phyloP scores from a whole-genome alignment of 92 coral and sea anemone genomes.

The Nematostella vectensis region DNA sequence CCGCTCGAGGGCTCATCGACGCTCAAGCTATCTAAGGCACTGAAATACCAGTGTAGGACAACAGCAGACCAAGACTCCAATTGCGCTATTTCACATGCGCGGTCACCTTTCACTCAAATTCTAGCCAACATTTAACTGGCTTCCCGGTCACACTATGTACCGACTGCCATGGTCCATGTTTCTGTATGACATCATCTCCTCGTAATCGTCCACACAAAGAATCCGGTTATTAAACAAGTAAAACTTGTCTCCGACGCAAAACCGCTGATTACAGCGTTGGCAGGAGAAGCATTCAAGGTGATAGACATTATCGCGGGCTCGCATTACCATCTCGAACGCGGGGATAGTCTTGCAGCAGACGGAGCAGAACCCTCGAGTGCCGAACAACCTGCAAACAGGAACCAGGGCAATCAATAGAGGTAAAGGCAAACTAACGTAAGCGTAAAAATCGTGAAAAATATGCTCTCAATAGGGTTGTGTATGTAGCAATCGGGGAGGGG shows the following conservation, averaged over 20 bases:
- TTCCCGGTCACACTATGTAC: conserved; percentile 38
- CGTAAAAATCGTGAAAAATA: no score
- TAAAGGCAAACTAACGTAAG: no score
- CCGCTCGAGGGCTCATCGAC: no score
- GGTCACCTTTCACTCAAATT: no score
- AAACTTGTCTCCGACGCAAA: conserved; percentile 98
- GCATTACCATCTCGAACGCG: conserved; percentile 99
- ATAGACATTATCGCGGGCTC: conserved; percentile 90
- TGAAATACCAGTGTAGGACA: no score
- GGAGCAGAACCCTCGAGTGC: conserved; percentile 84
- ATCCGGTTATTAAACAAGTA: conserved; percentile 83
- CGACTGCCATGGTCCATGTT: conserved; percentile 51
- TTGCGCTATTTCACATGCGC: no score
- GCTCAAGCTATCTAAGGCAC: no score
- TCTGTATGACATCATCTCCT: conserved; percentile 75
- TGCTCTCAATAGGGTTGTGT: no score
- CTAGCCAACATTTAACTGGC: no score
- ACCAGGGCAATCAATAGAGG: no score
- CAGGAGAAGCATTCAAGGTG: conserved; percentile 97
- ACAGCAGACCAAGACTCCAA: no score
- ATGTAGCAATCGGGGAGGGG: no score
- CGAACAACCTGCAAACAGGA: conserved; percentile 73
- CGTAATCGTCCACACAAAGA: conserved; percentile 89
- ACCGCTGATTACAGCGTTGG: conserved; percentile 92
- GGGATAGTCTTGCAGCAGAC: conserved; percentile 95